phyloP scores from a whole-genome alignment of 2,888 invertebrate genomes.

The Nowickia ferox region DNA sequence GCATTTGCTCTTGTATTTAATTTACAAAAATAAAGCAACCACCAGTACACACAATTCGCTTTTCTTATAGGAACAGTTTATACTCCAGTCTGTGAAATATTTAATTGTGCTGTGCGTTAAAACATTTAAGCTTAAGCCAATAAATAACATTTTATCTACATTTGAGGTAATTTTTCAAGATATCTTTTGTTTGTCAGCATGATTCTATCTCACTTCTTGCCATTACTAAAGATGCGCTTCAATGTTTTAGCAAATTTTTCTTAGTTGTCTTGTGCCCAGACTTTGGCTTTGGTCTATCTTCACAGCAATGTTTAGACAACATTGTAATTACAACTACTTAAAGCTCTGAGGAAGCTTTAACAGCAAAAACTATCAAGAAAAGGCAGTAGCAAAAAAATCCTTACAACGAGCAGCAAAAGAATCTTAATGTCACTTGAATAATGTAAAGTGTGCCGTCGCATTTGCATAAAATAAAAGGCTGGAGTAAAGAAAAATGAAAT shows the following conservation, averaged over 20 bases:
- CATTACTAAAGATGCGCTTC: background rate
- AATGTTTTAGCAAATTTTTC: background rate
- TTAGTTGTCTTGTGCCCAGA: conserved; percentile 20
- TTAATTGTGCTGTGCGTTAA: background rate
- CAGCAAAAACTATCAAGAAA: background rate
- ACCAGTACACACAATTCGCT: too few species aligned
- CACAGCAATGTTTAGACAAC: conserved; percentile 52
- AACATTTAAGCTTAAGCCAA: too few species aligned
- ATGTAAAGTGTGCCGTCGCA: conserved; percentile 38
- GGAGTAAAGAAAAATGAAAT: conserved; percentile 17
- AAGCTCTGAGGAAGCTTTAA: conserved; percentile 35
- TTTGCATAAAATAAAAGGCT: conserved; percentile 32
- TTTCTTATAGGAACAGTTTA: too few species aligned
- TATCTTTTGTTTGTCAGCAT: background rate
- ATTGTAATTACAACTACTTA: conserved; percentile 56
- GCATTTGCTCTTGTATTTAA: too few species aligned
- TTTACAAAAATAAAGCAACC: too few species aligned
- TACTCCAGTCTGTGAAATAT: background rate
- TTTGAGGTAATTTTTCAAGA: too few species aligned
- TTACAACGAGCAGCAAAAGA: background rate
- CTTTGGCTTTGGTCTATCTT: conserved; percentile 31
- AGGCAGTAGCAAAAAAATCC: background rate
- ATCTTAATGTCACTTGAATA: conserved; percentile 47
- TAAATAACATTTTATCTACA: too few species aligned
- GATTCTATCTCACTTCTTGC: background rate